phyloP scores from a whole-genome alignment of 2,888 invertebrate species.

The Plagiodera versicolora region DNA sequence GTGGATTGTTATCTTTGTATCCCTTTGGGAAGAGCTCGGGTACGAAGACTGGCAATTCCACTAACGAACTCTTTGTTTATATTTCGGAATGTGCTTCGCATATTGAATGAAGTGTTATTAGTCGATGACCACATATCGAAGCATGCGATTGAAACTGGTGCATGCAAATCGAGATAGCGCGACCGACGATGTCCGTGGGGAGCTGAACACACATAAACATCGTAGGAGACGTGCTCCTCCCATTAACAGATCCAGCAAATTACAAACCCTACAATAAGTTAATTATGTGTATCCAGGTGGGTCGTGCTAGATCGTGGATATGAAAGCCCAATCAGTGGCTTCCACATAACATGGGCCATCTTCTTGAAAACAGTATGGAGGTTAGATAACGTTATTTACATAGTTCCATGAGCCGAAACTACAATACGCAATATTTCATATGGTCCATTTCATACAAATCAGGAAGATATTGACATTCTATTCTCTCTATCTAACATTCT shows the following conservation, averaged over 20 bases:
- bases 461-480: no score
- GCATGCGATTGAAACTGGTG: background rate
- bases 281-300: background rate
- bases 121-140: background rate
- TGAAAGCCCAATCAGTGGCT: background rate
- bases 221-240: background rate
- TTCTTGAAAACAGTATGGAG: no score
- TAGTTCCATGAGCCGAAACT: no score
- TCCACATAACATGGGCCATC: no score
- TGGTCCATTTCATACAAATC: no score
- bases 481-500: no score
- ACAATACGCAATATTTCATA: no score
- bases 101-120: background rate
- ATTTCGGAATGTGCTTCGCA: background rate
- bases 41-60: no score
- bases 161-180: background rate
- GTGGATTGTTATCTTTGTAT: no score
- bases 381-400: no score
- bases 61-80: no score
- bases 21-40: no score
- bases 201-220: background rate
- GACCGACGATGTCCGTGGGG: background rate
- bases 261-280: background rate
- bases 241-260: background rate
- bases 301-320: background rate